phyloP scores from a whole-genome alignment of 2,797 vertebrate genomes.

The Amblyopsis hoosieri region DNA sequence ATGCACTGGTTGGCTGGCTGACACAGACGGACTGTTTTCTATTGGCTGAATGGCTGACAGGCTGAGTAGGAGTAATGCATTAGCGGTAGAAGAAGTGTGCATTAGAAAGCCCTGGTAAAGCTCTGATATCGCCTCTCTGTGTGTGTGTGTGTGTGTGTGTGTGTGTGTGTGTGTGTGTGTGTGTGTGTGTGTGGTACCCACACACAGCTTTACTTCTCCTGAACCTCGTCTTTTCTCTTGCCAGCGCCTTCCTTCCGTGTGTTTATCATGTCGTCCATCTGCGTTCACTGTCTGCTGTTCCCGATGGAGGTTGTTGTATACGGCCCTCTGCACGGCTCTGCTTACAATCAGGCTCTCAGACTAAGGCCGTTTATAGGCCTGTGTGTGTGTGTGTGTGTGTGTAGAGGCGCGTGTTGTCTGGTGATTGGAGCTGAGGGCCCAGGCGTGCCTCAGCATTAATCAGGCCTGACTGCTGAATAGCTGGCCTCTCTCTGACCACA shows the following conservation, averaged over 20 bases:
- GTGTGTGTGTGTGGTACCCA: conserved; percentile 11
- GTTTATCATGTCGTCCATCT: conserved; percentile 59
- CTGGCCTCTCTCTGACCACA: conserved; percentile 49
- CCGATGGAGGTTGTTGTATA: conserved; percentile 54
- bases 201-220: conserved; percentile 40
- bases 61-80: conserved; percentile 27
- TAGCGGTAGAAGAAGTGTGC: conserved; percentile 34
- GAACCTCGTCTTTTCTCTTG: conserved; percentile 45
- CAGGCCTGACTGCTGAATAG: conserved; percentile 69
- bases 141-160: conserved; percentile 20
- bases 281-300: conserved; percentile 54
- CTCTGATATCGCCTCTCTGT: conserved; percentile 44
- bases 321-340: conserved; percentile 44
- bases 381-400: conserved; percentile 22
- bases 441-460: conserved; percentile 73
- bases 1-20: conserved; percentile 10
- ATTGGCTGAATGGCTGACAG: conserved; percentile 6
- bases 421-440: conserved; percentile 37
- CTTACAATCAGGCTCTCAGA: conserved; percentile 46
- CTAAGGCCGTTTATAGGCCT: conserved; percentile 35
- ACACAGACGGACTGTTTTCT: conserved; percentile 1
- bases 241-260: conserved; percentile 49
- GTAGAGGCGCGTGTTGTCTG: conserved; percentile 19
- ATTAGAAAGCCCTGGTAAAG: conserved; percentile 20
- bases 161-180: conserved; percentile 25